Conservation (phyloP, 2,113 vertebrate species). For the Malurus alboscapulatus region DNA sequence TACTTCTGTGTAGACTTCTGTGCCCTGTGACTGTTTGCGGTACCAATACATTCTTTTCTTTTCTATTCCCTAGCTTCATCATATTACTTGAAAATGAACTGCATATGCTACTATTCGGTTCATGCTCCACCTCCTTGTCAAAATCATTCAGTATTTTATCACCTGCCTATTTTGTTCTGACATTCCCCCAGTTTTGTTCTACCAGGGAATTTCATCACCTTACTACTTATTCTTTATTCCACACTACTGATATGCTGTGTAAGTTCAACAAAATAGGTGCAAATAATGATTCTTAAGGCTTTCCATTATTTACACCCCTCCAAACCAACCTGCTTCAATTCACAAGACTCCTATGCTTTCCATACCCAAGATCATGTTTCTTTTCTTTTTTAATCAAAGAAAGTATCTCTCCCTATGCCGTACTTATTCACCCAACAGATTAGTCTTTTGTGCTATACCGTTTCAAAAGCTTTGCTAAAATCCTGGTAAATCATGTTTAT, state of each 20-base stretch:
- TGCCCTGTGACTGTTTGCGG: not conserved
- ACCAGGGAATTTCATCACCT: conserved; percentile 4
- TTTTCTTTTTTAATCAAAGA: conserved; percentile 48
- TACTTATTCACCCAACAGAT: conserved; percentile 34
- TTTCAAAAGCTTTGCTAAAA: conserved; percentile 53
- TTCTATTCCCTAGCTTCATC: not conserved
- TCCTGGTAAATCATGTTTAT: conserved; percentile 36
- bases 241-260: not conserved
- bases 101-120: not conserved
- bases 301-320: not conserved
- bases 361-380: not conserved
- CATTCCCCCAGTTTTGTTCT: conserved; percentile 10
- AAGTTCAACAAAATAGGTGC: conserved; percentile 1
- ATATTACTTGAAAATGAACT: conserved; percentile 1
- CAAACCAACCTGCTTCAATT: conserved; percentile 11
- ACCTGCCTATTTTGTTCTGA: conserved; percentile 13
- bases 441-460: not conserved
- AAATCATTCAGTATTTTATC: conserved; percentile 38
- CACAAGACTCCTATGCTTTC: not conserved
- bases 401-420: conserved; percentile 13
- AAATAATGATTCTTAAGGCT: conserved; percentile 6
- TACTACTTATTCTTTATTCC: conserved; percentile 17
- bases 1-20: not conserved
- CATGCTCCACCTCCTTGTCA: conserved; percentile 35
- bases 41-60: not conserved